Evolutionary conservation across 2,888 invertebrate species (phyloP), one percentile per base, ranked within the genome.

Genomic region (Tromatobia lineatoria): DNA sequence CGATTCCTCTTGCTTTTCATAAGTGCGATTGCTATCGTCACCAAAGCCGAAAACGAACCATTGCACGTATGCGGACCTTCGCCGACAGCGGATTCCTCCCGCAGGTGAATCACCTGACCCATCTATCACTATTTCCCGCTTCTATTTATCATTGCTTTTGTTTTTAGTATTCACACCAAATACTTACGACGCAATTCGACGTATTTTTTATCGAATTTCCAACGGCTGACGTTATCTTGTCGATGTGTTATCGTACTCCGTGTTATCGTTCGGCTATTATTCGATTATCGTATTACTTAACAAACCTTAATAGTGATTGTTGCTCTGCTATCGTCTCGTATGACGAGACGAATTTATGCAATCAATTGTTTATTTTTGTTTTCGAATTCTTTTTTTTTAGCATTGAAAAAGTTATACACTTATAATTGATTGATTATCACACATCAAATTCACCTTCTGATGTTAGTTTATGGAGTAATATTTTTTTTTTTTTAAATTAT

Each of bases 61-160:
- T 69, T 88, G 15, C 86, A 82, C 80, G 86, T 88, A n/a, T 88
- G 88, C 59, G 87, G 87, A 47, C 85, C 87, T 42, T 80, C 88
- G 47, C 76, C 86, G 23, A 82, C 82, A 13, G 76, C 84, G 75
- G 81, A 85, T 80, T 80, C 86, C 66, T 78, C 74, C 61, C 80
- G 80, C 70, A 83, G 83, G 83, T 83, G 71, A 71, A 83, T 83
- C 54, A 59, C 23, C 70, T 69, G 4, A 38, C 23, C 25, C n/a
- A 38, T 45, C 29, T 59, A 29, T 59, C 54, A 13, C 34, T n/a
- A 59, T 13, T 61, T 59, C 34, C 34, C 29, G 77, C 34, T 47
- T 29, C 15, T 20, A 59, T 50, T 42, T 52, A 7, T 18, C 18
- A 29, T 20, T 11, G 18, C 10, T 66, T 18, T 52, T 50, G 11